Percentiles rank a stretch among this genome's conserved stretches.
phyloP scores from a whole-genome alignment of 2,113 vertebrate species.

The Microcebus ravelobensis region DNA sequence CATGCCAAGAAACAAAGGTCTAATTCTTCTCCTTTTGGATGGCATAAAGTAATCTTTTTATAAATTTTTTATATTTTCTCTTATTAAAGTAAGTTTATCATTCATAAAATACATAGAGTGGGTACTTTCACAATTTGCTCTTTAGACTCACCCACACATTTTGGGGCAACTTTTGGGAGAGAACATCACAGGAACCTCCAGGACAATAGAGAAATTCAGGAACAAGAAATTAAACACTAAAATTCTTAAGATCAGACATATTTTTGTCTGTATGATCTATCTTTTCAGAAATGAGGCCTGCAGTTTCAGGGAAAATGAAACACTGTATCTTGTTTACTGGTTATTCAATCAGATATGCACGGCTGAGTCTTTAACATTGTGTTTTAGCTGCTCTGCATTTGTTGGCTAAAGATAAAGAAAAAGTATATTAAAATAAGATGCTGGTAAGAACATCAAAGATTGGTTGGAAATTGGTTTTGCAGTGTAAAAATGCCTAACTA shows the following conservation, averaged over 20 bases:
- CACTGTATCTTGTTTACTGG: constrained; percentile 70
- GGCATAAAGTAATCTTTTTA: neutral
- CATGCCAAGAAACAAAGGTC: neutral
- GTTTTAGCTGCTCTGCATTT: constrained; percentile 50
- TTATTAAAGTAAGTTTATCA: neutral
- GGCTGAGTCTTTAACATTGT: constrained; percentile 58
- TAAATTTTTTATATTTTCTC: neutral
- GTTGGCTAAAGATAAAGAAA: constrained; percentile 68
- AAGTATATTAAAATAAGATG: constrained; percentile 77
- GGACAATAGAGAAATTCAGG: neutral
- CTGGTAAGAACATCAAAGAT: constrained; percentile 71
- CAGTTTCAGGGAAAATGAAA: constrained; percentile 55
- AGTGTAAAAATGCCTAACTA: constrained; percentile 39
- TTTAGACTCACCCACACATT: neutral
- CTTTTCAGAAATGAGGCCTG: constrained; percentile 44
- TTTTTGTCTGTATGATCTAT: constrained; percentile 13
- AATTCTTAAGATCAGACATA: neutral
- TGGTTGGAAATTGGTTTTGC: constrained; percentile 36
- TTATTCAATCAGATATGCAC: constrained; percentile 72
- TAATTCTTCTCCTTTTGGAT: neutral
- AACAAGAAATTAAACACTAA: neutral
- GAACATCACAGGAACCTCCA: neutral
- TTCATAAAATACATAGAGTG: neutral
- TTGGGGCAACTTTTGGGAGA: neutral
- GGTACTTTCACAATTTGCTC: neutral